Percentiles rank a stretch among this genome's conserved stretches.
phyloP scores from a whole-genome alignment of 2,113 vertebrate species.

The Sander vitreus region DNA sequence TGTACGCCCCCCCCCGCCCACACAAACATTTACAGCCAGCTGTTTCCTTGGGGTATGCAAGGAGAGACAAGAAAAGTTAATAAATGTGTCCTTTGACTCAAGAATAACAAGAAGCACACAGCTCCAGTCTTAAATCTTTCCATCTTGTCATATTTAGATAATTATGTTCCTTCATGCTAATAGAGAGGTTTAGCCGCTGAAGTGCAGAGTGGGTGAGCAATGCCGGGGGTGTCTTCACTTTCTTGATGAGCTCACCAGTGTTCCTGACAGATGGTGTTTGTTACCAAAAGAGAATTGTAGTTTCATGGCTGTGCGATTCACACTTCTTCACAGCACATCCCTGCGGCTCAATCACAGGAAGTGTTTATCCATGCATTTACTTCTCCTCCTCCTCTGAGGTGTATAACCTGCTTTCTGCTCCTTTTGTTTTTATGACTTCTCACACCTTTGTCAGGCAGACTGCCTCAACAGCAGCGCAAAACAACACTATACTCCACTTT shows the following conservation, averaged over 20 bases:
- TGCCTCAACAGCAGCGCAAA: conserved; percentile 19
- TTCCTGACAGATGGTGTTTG: conserved; percentile 77
- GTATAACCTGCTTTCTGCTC: conserved; percentile 26
- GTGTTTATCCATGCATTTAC: conserved; percentile 62
- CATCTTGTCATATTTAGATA: conserved; percentile 35
- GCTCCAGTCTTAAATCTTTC: conserved; percentile 21
- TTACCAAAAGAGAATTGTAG: conserved; percentile 62
- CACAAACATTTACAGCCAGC: conserved; percentile 19
- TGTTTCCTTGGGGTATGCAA: conserved; percentile 29
- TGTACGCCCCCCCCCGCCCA: not conserved
- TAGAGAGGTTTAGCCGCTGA: conserved; percentile 45
- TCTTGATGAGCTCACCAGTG: conserved; percentile 59
- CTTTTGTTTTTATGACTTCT: conserved; percentile 40
- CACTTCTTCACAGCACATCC: conserved; percentile 47
- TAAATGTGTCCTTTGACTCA: conserved; percentile 4
- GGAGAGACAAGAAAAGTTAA: conserved; percentile 22
- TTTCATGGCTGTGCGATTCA: conserved; percentile 57
- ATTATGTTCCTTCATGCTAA: conserved; percentile 43
- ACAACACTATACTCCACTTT: not conserved
- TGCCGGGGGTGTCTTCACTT: conserved; percentile 49
- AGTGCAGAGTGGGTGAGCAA: conserved; percentile 38
- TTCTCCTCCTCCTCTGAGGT: conserved; percentile 47
- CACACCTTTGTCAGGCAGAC: conserved; percentile 30
- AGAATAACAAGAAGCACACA: not conserved
- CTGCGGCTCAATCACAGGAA: conserved; percentile 55